phyloP scores from a whole-genome alignment of 2,797 vertebrate genomes.

The Crenichthys baileyi region DNA sequence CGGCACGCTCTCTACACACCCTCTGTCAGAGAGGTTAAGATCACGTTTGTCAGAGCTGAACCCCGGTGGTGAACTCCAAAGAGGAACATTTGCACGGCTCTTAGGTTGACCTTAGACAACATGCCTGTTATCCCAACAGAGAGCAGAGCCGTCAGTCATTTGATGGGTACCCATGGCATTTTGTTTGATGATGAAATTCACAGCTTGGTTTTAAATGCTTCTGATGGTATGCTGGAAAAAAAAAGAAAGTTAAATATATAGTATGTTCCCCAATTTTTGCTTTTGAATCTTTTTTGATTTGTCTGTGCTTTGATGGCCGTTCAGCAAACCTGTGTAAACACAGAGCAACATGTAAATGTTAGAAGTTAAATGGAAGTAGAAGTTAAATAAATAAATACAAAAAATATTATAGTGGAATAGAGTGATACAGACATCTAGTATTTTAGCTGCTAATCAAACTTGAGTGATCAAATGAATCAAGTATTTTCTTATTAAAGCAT shows the following conservation, averaged over 20 bases:
- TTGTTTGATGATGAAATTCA: slow-evolving; percentile 43
- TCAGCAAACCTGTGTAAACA: slow-evolving; percentile 8
- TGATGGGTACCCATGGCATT: slow-evolving; percentile 12
- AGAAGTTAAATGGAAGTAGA: slow-evolving; percentile 9
- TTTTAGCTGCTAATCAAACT: slow-evolving; percentile 51
- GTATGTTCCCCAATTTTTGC: background rate
- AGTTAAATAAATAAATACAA: slow-evolving; percentile 31
- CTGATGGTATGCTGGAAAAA: slow-evolving; percentile 1
- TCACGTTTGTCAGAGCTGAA: slow-evolving; percentile 58
- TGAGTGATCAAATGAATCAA: slow-evolving; percentile 51
- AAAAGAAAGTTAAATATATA: background rate
- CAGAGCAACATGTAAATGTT: slow-evolving; percentile 6
- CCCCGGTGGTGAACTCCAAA: slow-evolving; percentile 28
- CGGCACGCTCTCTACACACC: slow-evolving; percentile 31
- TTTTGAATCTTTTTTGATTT: slow-evolving; percentile 12
- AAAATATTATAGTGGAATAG: slow-evolving; percentile 23
- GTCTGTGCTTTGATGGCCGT: slow-evolving; percentile 12
- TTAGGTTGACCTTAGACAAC: slow-evolving; percentile 52
- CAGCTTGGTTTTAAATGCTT: background rate
- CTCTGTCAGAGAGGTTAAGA: slow-evolving; percentile 69
- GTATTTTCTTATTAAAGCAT: slow-evolving; percentile 46
- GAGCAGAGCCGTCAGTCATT: slow-evolving; percentile 57
- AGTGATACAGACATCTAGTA: slow-evolving; percentile 17
- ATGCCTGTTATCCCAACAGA: slow-evolving; percentile 42
- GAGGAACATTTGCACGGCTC: slow-evolving; percentile 42